phyloP scores from a whole-genome alignment of 1,140 invertebrate species.

The Panonychus citri region DNA sequence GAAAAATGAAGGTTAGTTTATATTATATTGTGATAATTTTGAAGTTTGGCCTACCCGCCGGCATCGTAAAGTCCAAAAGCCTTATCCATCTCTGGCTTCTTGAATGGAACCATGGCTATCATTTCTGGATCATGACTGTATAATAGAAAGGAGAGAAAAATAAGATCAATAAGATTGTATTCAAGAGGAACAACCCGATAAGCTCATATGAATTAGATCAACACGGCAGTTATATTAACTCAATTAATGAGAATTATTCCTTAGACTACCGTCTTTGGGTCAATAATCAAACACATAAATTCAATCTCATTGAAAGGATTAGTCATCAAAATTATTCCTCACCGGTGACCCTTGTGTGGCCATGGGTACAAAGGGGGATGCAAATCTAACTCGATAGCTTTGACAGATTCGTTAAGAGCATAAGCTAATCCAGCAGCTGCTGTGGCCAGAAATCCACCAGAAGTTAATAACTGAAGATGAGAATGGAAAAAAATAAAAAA shows the following conservation, averaged over 20 bases:
- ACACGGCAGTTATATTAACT: background rate
- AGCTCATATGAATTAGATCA: background rate
- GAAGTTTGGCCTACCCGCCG: background rate
- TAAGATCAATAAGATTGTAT: background rate
- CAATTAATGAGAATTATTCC: too few species aligned
- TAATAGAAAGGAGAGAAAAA: background rate
- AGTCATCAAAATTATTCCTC: slow-evolving; percentile 17
- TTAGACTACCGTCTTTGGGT: too few species aligned
- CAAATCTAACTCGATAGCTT: slow-evolving; percentile 43
- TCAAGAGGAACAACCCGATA: background rate
- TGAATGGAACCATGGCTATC: background rate
- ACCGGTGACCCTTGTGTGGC: slow-evolving; percentile 66
- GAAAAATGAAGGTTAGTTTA: slow-evolving; percentile 10
- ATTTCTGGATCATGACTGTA: background rate
- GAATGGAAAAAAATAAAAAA: background rate
- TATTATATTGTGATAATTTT: background rate
- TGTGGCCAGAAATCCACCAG: background rate
- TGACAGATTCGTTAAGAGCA: slow-evolving; percentile 62
- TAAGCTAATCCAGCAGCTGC: slow-evolving; percentile 14
- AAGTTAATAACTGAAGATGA: background rate
- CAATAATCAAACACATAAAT: too few species aligned
- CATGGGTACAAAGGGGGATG: slow-evolving; percentile 59
- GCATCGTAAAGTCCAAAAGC: background rate
- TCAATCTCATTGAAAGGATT: too few species aligned
- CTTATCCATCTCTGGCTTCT: background rate